Conservation (phyloP, 2,888 invertebrate genomes). For the Heliconius sara region DNA sequence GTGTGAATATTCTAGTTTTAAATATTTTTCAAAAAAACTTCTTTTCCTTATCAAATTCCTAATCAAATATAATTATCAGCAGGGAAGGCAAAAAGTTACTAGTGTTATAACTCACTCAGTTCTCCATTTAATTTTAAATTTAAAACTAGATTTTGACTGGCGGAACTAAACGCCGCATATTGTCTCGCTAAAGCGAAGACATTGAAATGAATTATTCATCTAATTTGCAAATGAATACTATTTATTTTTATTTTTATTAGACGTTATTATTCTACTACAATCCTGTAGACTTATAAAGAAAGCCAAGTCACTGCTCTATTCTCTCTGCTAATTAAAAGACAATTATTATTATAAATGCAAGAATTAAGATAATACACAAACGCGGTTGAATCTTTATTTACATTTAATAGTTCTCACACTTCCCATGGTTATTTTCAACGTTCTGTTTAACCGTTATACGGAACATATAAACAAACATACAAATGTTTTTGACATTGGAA, state of each 20-base stretch:
- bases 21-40: neutral
- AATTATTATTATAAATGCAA: neutral
- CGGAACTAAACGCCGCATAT: neutral
- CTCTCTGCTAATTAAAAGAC: no score
- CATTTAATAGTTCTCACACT: neutral
- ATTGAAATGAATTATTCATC: no score
- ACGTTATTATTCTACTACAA: no score
- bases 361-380: neutral
- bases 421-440: slow-evolving; percentile 13
- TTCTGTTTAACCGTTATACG: slow-evolving; percentile 19
- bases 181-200: neutral
- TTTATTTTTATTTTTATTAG: no score
- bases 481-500: slow-evolving; percentile 16
- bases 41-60: neutral
- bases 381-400: neutral
- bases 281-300: no score
- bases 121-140: neutral
- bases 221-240: no score
- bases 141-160: neutral
- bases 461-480: slow-evolving; percentile 15
- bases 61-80: neutral
- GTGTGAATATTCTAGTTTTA: slow-evolving; percentile 27
- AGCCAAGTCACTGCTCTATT: no score
- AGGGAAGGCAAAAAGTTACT: neutral
- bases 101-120: neutral